phyloP scores from a whole-genome alignment of 2,888 invertebrate genomes.

The Laspeyria flexula region DNA sequence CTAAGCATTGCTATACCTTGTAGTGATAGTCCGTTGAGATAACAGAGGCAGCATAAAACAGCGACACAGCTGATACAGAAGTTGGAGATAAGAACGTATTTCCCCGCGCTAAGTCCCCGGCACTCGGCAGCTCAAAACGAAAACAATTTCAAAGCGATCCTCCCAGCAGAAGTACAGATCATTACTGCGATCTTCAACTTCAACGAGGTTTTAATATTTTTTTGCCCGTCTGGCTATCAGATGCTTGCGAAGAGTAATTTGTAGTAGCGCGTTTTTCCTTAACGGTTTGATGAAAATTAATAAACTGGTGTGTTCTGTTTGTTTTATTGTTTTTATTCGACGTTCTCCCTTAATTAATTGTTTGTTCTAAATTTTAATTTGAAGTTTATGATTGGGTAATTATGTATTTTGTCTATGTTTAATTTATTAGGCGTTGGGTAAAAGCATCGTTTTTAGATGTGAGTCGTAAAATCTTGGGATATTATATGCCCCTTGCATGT shows the following conservation, averaged over 20 bases:
- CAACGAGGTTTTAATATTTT: conserved; percentile 60
- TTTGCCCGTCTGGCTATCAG: conserved; percentile 56
- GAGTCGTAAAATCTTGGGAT: too few species aligned
- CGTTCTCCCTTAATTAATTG: background rate
- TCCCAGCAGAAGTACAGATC: conserved; percentile 57
- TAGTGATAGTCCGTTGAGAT: background rate
- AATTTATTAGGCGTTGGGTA: too few species aligned
- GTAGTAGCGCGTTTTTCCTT: conserved; percentile 56
- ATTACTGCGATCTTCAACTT: conserved; percentile 70
- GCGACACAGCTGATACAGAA: conserved; percentile 13
- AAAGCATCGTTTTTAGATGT: too few species aligned
- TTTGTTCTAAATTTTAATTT: background rate
- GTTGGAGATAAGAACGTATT: conserved; percentile 39
- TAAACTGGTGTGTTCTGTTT: conserved; percentile 40
- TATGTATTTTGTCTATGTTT: too few species aligned
- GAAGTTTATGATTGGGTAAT: too few species aligned
- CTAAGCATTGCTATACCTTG: background rate
- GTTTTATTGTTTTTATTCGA: conserved; percentile 1
- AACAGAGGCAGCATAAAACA: conserved; percentile 12
- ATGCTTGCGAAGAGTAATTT: conserved; percentile 57
- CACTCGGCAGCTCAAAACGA: conserved; percentile 62
- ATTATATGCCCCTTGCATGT: too few species aligned
- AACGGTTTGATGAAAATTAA: conserved; percentile 57
- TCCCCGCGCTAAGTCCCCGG: conserved; percentile 35
- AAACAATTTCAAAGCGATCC: conserved; percentile 71